These are phyloP conservation scores for Aplodontia rufa DNA, from an alignment of 2,113 vertebrate genomes.

Conservation along the genomic window DNA sequence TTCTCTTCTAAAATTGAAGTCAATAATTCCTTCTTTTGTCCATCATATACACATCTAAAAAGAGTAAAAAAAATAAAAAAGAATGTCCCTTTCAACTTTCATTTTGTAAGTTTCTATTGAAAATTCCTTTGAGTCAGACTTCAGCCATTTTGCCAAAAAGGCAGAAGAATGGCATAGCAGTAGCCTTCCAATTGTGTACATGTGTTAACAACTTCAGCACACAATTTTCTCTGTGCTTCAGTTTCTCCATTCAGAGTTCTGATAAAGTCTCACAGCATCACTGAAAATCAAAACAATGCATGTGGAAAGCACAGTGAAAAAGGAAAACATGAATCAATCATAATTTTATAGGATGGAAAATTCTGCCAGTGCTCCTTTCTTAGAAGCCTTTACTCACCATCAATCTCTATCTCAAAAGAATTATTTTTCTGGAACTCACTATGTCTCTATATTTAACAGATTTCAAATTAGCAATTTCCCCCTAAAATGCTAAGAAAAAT, in stretches of 20 bases:
- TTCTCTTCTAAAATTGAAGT: background rate
- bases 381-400: background rate
- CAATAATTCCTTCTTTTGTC: background rate
- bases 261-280: background rate
- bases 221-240: background rate
- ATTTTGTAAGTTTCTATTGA: slow-evolving; percentile 8
- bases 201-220: background rate
- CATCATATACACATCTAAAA: background rate
- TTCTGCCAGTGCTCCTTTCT: background rate
- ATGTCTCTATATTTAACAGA: background rate
- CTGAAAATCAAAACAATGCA: slow-evolving; percentile 11
- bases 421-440: background rate
- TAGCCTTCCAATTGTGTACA: background rate
- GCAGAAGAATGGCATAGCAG: background rate
- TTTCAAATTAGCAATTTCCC: slow-evolving; percentile 7
- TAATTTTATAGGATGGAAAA: background rate
- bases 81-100: background rate
- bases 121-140: background rate
- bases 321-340: background rate
- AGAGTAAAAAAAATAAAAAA: background rate
- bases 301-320: background rate
- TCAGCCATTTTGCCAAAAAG: background rate
- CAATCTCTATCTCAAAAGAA: background rate
- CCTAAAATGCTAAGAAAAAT: background rate
- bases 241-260: background rate